These are phyloP conservation scores for Burhinus bistriatus DNA, from an alignment of 2,113 vertebrate genomes.

Conservation along the genomic window DNA sequence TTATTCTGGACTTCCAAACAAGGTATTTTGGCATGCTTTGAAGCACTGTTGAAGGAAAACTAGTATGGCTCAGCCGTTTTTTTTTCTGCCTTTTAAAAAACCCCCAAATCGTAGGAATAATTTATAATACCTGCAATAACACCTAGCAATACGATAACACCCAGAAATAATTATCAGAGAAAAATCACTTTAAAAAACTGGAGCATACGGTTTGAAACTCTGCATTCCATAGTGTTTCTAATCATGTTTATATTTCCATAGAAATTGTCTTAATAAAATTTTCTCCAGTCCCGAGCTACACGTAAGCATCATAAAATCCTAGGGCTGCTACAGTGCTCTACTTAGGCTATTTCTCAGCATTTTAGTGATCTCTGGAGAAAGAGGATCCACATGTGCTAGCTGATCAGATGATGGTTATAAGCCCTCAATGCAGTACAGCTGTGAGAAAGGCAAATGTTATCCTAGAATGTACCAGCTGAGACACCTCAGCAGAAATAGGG, in stretches of 20 bases:
- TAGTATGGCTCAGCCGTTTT: neutral
- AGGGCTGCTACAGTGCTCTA: neutral
- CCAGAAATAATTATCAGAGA: neutral
- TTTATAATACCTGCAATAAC: neutral
- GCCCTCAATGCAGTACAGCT: neutral
- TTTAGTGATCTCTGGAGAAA: conserved; percentile 27
- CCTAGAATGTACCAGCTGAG: neutral
- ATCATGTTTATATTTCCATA: neutral
- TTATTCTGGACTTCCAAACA: neutral
- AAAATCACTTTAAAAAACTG: neutral
- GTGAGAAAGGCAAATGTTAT: neutral
- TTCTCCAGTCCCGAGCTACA: neutral
- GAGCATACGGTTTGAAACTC: neutral
- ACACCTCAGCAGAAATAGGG: neutral
- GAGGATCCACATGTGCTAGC: neutral
- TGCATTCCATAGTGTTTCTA: neutral
- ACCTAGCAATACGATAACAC: neutral
- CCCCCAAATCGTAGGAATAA: neutral
- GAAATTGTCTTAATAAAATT: neutral
- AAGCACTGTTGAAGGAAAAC: neutral
- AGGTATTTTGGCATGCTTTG: neutral
- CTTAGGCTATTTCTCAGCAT: neutral
- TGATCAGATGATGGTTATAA: neutral
- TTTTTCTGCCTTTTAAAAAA: neutral
- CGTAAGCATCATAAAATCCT: neutral